A percentile compares a stretch with the other conserved stretches of the same genome.
These are phyloP conservation scores for Diaprepes abbreviatus DNA, from an alignment of 2,888 invertebrate species.

Conservation along the genomic window DNA sequence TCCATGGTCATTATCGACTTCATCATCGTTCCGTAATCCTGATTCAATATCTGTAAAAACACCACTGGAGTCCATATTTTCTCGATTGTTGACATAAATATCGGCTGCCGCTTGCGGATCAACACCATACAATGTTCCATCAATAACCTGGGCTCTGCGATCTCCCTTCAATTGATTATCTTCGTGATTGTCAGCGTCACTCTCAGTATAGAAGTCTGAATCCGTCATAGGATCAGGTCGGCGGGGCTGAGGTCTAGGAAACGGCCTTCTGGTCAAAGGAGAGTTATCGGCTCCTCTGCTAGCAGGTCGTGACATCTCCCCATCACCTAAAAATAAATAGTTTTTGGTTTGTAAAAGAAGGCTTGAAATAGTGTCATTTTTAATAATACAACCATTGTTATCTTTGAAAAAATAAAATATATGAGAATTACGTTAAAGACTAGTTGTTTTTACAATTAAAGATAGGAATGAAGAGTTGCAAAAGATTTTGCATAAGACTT, in stretches of 20 bases:
- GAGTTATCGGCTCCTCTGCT: constrained; percentile 86
- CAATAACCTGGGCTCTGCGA: constrained; percentile 86
- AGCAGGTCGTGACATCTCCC: constrained; percentile 89
- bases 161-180: constrained; percentile 79
- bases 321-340: constrained; percentile 81
- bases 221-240: constrained; percentile 90
- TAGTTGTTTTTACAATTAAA: no score
- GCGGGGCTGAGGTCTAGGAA: constrained; percentile 71
- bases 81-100: constrained; percentile 71
- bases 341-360: no score
- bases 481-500: no score
- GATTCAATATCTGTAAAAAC: constrained; percentile 90
- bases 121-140: constrained; percentile 88
- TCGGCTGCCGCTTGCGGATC: constrained; percentile 70
- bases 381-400: no score
- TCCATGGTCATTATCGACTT: constrained; percentile 28
- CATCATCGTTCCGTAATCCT: constrained; percentile 71
- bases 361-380: no score
- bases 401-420: no score
- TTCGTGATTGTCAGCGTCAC: constrained; percentile 89
- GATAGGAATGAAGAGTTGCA: no score
- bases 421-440: no score
- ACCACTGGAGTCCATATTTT: constrained; percentile 89
- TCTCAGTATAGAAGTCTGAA: constrained; percentile 92
- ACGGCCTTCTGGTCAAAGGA: constrained; percentile 70